phyloP scores from a whole-genome alignment of 2,888 invertebrate genomes.

The Seira ritae region DNA sequence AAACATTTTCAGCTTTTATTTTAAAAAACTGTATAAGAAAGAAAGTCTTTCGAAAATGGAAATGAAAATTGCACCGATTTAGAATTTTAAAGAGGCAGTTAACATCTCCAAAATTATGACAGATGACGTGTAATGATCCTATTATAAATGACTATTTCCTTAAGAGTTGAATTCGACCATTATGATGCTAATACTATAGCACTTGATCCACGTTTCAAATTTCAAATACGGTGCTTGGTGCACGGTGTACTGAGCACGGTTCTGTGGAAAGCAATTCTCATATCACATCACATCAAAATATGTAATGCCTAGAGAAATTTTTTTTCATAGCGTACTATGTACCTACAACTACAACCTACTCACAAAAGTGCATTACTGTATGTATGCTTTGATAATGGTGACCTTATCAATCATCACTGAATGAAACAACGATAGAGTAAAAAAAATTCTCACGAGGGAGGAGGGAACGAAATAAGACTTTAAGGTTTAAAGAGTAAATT shows the following conservation, averaged over 20 bases:
- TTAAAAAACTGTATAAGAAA: too few relatives aligned
- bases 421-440: not conserved
- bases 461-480: not conserved
- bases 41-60: not conserved
- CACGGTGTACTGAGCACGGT: too few relatives aligned
- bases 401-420: not conserved
- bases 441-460: too few relatives aligned
- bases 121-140: conserved; percentile 58
- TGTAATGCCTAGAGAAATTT: too few relatives aligned
- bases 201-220: too few relatives aligned
- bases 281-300: too few relatives aligned
- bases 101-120: conserved; percentile 56
- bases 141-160: conserved; percentile 59
- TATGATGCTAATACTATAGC: too few relatives aligned
- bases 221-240: too few relatives aligned
- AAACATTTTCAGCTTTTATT: too few relatives aligned
- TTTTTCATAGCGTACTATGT: too few relatives aligned
- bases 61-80: not conserved
- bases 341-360: too few relatives aligned
- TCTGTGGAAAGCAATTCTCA: too few relatives aligned
- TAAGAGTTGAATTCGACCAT: not conserved
- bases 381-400: not conserved
- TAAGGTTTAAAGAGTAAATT: not conserved
- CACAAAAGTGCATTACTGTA: not conserved
- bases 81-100: conserved; percentile 10